These are phyloP conservation scores for Cynodonichthys magdalenae DNA, from an alignment of 2,797 vertebrate genomes.

Conservation along the genomic window DNA sequence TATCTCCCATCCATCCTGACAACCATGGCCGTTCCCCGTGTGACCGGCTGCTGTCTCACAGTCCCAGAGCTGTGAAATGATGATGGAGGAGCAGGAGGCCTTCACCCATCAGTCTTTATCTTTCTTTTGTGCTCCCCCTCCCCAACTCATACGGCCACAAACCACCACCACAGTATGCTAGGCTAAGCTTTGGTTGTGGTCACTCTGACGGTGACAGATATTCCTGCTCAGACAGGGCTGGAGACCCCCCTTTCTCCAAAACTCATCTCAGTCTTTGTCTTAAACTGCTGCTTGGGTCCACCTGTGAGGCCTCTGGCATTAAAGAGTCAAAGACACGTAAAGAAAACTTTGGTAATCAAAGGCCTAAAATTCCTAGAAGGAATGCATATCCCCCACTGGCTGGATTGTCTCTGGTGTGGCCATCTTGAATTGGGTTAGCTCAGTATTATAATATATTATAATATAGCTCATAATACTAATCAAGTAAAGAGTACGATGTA, in stretches of 20 bases:
- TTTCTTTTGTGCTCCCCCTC: conserved; percentile 47
- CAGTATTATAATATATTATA: no score
- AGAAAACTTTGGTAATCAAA: no score
- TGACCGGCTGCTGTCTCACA: conserved; percentile 70
- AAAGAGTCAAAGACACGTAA: not conserved
- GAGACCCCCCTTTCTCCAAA: conserved; percentile 46
- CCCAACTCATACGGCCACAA: conserved; percentile 28
- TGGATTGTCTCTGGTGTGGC: no score
- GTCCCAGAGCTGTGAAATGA: conserved; percentile 78
- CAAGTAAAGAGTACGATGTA: no score
- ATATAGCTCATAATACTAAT: no score
- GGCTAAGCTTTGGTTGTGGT: conserved; percentile 60
- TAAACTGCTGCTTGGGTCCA: conserved; percentile 61
- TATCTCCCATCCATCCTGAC: conserved; percentile 58
- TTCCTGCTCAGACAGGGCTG: conserved; percentile 48
- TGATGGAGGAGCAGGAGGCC: conserved; percentile 77
- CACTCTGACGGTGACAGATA: conserved; percentile 76
- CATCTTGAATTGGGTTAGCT: no score
- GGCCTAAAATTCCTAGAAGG: no score
- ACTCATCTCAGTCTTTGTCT: conserved; percentile 69
- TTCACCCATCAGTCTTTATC: conserved; percentile 81
- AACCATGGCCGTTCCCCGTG: conserved; percentile 62
- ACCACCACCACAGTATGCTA: conserved; percentile 46
- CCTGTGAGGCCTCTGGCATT: conserved; percentile 31
- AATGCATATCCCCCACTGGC: no score